These are phyloP conservation scores for Lasius fuliginosus DNA, from an alignment of 2,888 invertebrate species.

Conservation along the genomic window DNA sequence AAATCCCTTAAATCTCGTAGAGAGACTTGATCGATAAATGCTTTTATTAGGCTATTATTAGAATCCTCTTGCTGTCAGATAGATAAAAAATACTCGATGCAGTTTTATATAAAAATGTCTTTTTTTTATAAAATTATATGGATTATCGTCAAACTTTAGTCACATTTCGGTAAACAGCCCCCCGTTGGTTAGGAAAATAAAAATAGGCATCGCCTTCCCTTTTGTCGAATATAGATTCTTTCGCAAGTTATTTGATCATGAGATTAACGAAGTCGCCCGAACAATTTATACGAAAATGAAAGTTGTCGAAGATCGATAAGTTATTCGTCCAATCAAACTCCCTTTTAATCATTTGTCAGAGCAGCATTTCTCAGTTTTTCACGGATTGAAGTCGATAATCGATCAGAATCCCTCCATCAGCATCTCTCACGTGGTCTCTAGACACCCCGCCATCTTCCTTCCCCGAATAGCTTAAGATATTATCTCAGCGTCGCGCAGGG, in stretches of 20 bases:
- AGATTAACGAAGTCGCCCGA: background rate
- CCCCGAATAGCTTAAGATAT: background rate
- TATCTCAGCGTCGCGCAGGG: background rate
- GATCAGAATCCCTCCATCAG: slow-evolving; percentile 3
- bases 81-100: no score
- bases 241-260: background rate
- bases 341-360: background rate
- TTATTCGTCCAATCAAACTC: background rate
- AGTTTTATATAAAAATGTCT: background rate
- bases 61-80: background rate
- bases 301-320: no score
- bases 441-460: background rate
- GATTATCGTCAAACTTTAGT: background rate
- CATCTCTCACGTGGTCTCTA: background rate
- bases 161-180: background rate
- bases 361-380: background rate
- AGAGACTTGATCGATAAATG: slow-evolving; percentile 3
- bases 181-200: background rate
- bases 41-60: background rate
- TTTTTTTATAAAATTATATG: slow-evolving; percentile 10
- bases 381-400: background rate
- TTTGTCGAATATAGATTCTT: no score
- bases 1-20: background rate
- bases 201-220: background rate
- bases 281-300: background rate